These are phyloP conservation scores for Achroia grisella DNA, from an alignment of 1,140 invertebrate genomes.

Conservation along the genomic window DNA sequence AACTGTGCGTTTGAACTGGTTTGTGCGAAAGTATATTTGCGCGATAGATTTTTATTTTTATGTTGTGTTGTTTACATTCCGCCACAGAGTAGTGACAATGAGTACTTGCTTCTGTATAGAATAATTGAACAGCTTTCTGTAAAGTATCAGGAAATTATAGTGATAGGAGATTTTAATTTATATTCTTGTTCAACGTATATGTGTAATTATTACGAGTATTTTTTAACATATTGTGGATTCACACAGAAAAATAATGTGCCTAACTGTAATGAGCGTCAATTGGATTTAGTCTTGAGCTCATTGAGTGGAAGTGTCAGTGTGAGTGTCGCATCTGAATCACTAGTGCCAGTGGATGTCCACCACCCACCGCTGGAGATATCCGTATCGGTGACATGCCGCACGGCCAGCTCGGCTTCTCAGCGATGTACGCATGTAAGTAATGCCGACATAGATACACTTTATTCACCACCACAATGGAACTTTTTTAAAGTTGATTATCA, in stretches of 20 bases:
- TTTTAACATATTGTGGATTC: slow-evolving; percentile 17
- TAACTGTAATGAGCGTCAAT: slow-evolving; percentile 11
- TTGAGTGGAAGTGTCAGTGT: neutral
- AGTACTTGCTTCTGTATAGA: slow-evolving; percentile 21
- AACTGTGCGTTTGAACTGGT: slow-evolving; percentile 9
- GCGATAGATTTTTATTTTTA: slow-evolving; percentile 15
- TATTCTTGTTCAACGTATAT: slow-evolving; percentile 10
- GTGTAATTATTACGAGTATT: slow-evolving; percentile 18
- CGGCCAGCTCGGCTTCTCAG: no score
- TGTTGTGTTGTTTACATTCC: slow-evolving; percentile 21
- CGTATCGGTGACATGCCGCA: neutral
- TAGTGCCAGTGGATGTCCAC: slow-evolving; percentile 9
- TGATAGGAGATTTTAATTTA: slow-evolving; percentile 24
- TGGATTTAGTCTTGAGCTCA: slow-evolving; percentile 17
- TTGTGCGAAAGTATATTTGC: slow-evolving; percentile 14
- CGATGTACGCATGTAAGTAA: no score
- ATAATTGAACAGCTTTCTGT: slow-evolving; percentile 13
- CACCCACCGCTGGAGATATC: slow-evolving; percentile 9
- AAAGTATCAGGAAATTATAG: slow-evolving; percentile 13
- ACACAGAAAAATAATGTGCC: slow-evolving; percentile 13
- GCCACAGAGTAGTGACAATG: slow-evolving; percentile 12
- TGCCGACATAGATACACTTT: no score
- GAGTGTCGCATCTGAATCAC: neutral
- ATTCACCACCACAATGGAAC: slow-evolving; percentile 9
- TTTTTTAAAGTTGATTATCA: slow-evolving; percentile 1